Evolutionary conservation across 2,888 invertebrate species (phyloP), one percentile per base, ranked within the genome.

Genomic region (Parnassius smintheus): DNA sequence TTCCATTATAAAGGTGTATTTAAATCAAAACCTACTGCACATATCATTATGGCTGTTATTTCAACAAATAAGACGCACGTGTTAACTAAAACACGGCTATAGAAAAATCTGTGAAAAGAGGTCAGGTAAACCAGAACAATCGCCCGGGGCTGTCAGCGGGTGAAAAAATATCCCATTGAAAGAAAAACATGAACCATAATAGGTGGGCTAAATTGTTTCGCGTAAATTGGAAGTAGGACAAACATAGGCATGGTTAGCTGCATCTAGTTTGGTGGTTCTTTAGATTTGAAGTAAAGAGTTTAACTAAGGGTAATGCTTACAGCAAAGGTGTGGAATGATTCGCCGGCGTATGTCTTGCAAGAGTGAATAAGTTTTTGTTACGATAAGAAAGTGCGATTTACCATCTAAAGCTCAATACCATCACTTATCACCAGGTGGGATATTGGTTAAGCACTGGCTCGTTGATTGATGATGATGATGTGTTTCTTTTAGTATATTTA

Each of bases 161-260:
- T 53, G 22, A 48, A 62, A 62, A 56, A 56, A 52, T 56, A 56
- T 44, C 18, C 60, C n/a, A 64, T 60, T 64, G 64, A 64, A 64
- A 64, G 60, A 56, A 53, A 60, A 51, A 56, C 60, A 56, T 60
- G 56, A 56, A 35, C 18, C 56, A 64, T 59, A 59, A 56, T n/a
- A 51, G 63, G 56, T 60, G 60, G 48, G 62, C 56, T 64, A 64
- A 56, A 65, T 66, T 67, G 66, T 67, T 65, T 65, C 63, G 59
- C 46, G 48, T 60, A 61, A 64, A 68, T 59, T 67, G 65, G 62
- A 65, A 62, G 25, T 62, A 59, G 61, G 65, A 51, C 63, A 65
- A 65, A 65, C 42, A 59, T 48, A 59, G 50, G 10, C n/a, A 54
- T 35, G 51, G 57, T 54, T 62, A 41, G 49, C 50, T 35, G 44